These are phyloP conservation scores for Ochotona princeps DNA, from an alignment of 2,113 vertebrate genomes.

Conservation along the genomic window DNA sequence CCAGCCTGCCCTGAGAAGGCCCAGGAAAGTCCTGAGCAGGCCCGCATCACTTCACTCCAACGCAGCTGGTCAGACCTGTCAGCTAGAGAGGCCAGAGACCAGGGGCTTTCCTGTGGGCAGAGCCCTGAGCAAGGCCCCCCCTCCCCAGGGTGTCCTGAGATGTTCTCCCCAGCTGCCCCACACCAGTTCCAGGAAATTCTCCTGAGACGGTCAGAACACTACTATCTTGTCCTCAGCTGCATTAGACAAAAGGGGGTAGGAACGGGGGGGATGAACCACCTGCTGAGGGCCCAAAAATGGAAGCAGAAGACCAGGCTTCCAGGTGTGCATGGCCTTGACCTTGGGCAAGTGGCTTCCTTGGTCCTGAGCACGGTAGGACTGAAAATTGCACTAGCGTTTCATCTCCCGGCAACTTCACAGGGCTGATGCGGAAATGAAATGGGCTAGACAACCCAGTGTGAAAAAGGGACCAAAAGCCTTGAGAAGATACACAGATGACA, in stretches of 20 bases:
- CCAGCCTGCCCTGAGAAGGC: not conserved
- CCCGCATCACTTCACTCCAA: not conserved
- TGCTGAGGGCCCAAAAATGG: slow-evolving; percentile 16
- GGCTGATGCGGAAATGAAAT: not conserved
- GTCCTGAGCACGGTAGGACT: not conserved
- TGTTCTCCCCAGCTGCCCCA: not conserved
- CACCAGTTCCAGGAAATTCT: slow-evolving; percentile 62
- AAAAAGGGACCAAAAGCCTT: not conserved
- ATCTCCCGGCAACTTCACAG: slow-evolving; percentile 18
- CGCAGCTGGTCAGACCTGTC: not conserved
- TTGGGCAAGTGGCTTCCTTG: not conserved
- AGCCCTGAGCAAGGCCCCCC: not conserved
- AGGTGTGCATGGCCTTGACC: not conserved
- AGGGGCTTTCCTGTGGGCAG: slow-evolving; percentile 74
- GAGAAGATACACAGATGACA: too few relatives aligned
- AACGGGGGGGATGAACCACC: not conserved
- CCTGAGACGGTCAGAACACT: slow-evolving; percentile 61
- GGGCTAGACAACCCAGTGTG: not conserved
- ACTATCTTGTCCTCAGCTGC: slow-evolving; percentile 37
- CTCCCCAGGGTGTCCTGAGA: slow-evolving; percentile 64
- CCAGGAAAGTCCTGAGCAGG: slow-evolving; percentile 1
- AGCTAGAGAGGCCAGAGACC: slow-evolving; percentile 26
- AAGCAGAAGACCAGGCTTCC: not conserved
- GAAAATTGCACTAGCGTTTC: not conserved
- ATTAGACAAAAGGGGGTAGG: not conserved